phyloP scores from a whole-genome alignment of 2,888 invertebrate species.

The Drosophila nr. perissopoda region DNA sequence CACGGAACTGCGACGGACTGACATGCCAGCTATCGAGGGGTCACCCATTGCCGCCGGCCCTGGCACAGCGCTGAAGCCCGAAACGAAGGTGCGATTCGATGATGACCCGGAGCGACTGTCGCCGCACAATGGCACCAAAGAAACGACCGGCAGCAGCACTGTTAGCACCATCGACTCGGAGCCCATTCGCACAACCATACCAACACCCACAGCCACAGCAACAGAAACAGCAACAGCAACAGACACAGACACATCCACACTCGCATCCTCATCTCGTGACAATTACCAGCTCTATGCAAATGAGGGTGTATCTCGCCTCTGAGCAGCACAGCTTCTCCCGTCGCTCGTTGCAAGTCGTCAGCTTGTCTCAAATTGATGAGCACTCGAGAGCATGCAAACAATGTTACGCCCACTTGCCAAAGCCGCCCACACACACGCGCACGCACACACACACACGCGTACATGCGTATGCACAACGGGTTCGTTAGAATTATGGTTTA shows the following conservation, averaged over 20 bases:
- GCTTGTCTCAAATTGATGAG: constrained; percentile 11
- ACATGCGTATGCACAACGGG: neutral
- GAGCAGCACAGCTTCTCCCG: constrained; percentile 4
- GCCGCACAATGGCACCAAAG: constrained; percentile 46
- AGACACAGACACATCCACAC: neutral
- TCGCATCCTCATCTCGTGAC: constrained; percentile 20
- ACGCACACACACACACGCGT: constrained; percentile 8
- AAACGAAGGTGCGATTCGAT: constrained; percentile 64
- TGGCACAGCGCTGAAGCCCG: constrained; percentile 23
- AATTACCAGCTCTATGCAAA: constrained; percentile 71
- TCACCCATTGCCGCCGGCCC: neutral
- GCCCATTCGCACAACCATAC: neutral
- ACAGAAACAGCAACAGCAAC: neutral
- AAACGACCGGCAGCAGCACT: constrained; percentile 12
- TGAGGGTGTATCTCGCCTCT: constrained; percentile 79
- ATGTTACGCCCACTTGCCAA: constrained; percentile 12
- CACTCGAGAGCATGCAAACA: constrained; percentile 3
- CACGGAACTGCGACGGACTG: constrained; percentile 58
- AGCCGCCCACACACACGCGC: constrained; percentile 7
- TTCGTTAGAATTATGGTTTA: constrained; percentile 22
- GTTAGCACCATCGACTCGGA: neutral
- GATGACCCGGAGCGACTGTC: constrained; percentile 36
- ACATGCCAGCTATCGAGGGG: neutral
- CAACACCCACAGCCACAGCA: neutral
- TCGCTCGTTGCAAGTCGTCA: neutral